Evolutionary conservation across 2,797 vertebrate genomes (phyloP), one percentile per base, ranked within the genome.

Genomic region (Mus caroli): DNA sequence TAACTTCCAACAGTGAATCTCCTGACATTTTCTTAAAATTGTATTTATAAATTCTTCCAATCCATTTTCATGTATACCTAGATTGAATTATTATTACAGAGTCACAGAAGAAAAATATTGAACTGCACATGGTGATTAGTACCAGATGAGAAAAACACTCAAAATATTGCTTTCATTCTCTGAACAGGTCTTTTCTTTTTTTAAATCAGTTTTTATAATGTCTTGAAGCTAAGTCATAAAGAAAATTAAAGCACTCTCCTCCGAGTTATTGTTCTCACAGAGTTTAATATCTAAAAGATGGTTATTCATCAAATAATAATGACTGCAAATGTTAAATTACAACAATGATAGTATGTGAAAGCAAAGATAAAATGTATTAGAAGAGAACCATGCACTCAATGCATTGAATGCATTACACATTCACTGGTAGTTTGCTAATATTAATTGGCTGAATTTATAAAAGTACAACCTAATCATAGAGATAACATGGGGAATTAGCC

Each of bases 261-360:
- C 40, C 34, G 4, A 17, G 8, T 62, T 85, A 37, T 93, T 96
- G 26, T 82, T 88, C 50, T 86, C n/a, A 62, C 58, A 62, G 78
- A 87, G 22, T 1, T 92, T 92, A 62, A 28, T 43, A 24, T 40
- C 64, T 93, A 78, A 28, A 79, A 14, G 40, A 88, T 6, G 62
- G 3, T 34, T 85, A 67, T 50, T 78, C 78, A 67, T 90, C 86
- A 92, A 92, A 43, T 77, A 90, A 64, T 88, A 77, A 83, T 82
- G 46, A 43, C n/a, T 91, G 34, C 3, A 78, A 75, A 14, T 9
- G 20, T 26, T 69, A 86, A 86, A 69, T 86, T 86, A 69, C 84
- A 17, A 6, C 84, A 69, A 46, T 52, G 17, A 24, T 20, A 67
- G 24, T 34, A 37, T 22, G 76, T 62, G 31, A 58, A 93, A 92